Base-by-base conservation (phyloP, 2,113 vertebrate species). In the Atherinomorus stipes region DNA sequence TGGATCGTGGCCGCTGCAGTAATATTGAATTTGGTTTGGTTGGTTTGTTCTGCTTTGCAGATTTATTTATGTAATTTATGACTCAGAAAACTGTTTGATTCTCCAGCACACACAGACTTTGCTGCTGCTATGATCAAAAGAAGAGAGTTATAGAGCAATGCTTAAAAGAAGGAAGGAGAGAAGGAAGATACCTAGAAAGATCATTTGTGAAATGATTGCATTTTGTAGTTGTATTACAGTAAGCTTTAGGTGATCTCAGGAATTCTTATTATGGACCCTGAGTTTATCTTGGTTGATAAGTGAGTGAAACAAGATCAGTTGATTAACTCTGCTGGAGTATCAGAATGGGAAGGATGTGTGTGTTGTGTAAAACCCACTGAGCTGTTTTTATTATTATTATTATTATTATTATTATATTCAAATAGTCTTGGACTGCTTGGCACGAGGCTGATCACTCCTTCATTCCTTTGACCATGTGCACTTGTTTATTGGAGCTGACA, bases 241-340 rank as follows among this genome's bases (percentile, higher is more conserved):
- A 2, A 71, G 42, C 47, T 73, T 21, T 40, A 37, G 50, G 64
- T 70, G 44, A 64, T 74, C 57, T 38, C 13, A 15, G 0, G 0
- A 68, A 49, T 42, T 15, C 53, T 74, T 40, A 57, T 77, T 40
- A n/a, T 42, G 49, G 53, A 45, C 63, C 59, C 59, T 8, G 64
- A 62, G 54, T 47, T 84, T 38, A 4, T 23, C 42, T 44, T 18
- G 42, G 12, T 15, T 47, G 13, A 19, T 47, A 5, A 15, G 4
- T 47, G 7, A n/a, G 19, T 47, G 6, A 87, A 78, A 58, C 71
- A 51, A 42, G 49, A 56, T 66, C 56, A 19, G 71, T 66, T 66
- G 84, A 86, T 80, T 81, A 88, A 86, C 87, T 68, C 83, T 22
- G 65, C 63, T 45, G 40, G 64, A 25, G 22, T 50, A 13, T 63